Base-by-base conservation (phyloP, 2,113 vertebrate species). In the Gavialis gangeticus region DNA sequence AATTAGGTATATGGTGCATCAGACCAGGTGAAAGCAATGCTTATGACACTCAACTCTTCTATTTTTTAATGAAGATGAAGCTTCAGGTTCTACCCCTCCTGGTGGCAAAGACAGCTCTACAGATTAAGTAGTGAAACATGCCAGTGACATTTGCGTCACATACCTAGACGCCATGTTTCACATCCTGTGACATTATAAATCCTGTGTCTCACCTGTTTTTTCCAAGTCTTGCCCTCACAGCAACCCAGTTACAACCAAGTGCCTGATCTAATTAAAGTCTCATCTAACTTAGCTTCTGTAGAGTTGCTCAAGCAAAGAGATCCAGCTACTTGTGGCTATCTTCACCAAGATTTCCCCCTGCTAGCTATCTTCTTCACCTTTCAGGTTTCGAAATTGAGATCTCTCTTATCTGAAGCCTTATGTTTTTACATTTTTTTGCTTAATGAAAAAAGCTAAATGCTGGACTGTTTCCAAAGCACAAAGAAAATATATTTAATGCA, bases 401-500 rank as follows among this genome's bases (percentile, higher is more conserved):
- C 27, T 76, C 28, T 79, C 17, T 27, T 37, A 19, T 55, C 84
- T n/a, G 27, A 46, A 79, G 37, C 58, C 6, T 60, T 83, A 55
- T 5, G 8, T 1, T 24, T 58, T 30, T 24, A 58, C 17, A 46
- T 83, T 27, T 10, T 30, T 57, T 69, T 27, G 9, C 1, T 9
- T 25, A 54, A 19, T 1, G 4, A 69, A 16, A 84, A 84, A 92
- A 77, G 24, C 63, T 75, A 67, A 87, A 87, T 73, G 0, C 79
- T 91, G 79, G 71, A 93, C 25, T 5, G 6, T 83, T 92, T 75
- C 84, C 87, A 85, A 94, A 89, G 87, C 80, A 79, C 2, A 67
- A 75, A 89, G 60, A 83, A 81, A 94, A 80, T 54, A 46, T 46
- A 96, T 95, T 96, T 92, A 94, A 95, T 95, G 87, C 54, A 77